These are phyloP conservation scores for Nephrocerus scutellatus DNA, from an alignment of 2,888 invertebrate species.

Conservation along the genomic window DNA sequence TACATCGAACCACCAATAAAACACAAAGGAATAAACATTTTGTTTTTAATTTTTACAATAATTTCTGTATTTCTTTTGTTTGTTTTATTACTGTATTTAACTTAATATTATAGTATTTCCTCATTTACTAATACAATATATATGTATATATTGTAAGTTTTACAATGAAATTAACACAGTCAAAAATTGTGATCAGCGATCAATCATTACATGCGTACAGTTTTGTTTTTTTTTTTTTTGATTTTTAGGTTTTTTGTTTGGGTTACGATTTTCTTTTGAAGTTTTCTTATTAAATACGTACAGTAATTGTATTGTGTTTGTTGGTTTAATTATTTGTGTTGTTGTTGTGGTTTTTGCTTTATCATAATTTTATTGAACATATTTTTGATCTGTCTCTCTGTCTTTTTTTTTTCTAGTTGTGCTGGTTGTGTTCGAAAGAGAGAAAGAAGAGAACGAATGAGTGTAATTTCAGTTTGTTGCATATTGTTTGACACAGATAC, in stretches of 20 bases:
- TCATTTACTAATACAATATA: conserved; percentile 14
- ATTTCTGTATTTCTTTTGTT: conserved; percentile 15
- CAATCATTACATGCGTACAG: conserved; percentile 38
- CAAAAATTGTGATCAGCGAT: conserved; percentile 47
- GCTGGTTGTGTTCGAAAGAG: too few species aligned
- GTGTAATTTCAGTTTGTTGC: too few species aligned
- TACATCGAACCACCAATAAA: too few species aligned
- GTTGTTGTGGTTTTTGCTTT: conserved; percentile 16
- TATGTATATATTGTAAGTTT: conserved; percentile 29
- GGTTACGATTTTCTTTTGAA: conserved; percentile 15
- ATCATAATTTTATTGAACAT: conserved; percentile 4
- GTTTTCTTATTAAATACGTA: conserved; percentile 14
- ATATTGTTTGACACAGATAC: too few species aligned
- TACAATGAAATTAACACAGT: conserved; percentile 48
- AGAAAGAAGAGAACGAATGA: too few species aligned
- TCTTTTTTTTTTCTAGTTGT: background rate
- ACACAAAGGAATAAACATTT: too few species aligned
- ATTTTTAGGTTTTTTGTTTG: conserved; percentile 15
- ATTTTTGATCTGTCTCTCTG: background rate
- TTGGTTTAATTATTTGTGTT: conserved; percentile 5
- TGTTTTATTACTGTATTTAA: conserved; percentile 31
- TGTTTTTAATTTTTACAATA: conserved; percentile 18
- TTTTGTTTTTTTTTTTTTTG: conserved; percentile 22
- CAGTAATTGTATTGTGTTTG: conserved; percentile 4
- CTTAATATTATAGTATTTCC: conserved; percentile 33